Conservation (phyloP, 2,888 invertebrate genomes). For the Drosophila cyrtoloma region DNA sequence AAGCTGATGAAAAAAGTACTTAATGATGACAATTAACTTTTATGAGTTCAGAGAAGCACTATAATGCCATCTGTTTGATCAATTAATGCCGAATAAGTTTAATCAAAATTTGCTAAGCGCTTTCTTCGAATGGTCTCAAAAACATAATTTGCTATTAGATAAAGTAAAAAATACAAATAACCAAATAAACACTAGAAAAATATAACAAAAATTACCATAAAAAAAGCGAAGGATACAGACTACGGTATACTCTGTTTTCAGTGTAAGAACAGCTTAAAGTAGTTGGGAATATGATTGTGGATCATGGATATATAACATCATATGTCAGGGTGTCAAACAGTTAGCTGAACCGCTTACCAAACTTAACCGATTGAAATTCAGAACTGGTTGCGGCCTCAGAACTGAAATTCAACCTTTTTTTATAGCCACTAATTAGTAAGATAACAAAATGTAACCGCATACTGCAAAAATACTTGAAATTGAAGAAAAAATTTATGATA, state of each 20-base stretch:
- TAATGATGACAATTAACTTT: slow-evolving; percentile 14
- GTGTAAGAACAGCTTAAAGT: background rate
- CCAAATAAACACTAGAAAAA: background rate
- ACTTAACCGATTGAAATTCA: background rate
- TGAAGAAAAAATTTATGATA: no score
- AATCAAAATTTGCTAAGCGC: background rate
- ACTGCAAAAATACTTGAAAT: background rate
- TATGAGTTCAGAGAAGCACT: slow-evolving; percentile 18
- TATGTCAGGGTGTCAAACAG: background rate
- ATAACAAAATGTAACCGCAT: background rate
- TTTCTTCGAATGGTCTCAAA: background rate
- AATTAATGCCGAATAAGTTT: slow-evolving; percentile 27
- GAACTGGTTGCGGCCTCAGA: background rate
- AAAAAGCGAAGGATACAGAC: background rate
- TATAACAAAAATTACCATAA: slow-evolving; percentile 9
- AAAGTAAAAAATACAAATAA: background rate
- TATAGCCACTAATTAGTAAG: background rate
- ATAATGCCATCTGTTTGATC: slow-evolving; percentile 2
- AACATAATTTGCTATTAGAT: slow-evolving; percentile 10
- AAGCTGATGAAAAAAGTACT: background rate
- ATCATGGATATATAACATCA: background rate
- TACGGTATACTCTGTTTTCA: background rate
- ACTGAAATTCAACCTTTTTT: background rate
- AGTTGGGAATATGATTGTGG: background rate
- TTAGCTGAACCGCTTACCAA: background rate